Conservation (phyloP, 2,888 invertebrate genomes). For the Mythimna vitellina region DNA sequence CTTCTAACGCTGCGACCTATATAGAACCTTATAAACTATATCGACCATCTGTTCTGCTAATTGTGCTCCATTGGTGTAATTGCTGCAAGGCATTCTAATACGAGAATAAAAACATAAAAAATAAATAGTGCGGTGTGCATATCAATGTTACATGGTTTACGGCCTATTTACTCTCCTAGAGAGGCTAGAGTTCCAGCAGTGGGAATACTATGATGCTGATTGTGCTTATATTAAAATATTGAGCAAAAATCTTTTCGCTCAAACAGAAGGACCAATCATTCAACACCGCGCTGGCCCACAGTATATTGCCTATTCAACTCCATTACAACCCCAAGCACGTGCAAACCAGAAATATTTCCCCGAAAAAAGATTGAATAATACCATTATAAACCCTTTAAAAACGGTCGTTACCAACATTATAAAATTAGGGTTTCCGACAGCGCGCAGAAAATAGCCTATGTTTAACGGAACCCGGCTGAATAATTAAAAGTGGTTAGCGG, state of each 20-base stretch:
- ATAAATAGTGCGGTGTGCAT: no score
- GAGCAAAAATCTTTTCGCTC: background rate
- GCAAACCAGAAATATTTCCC: conserved; percentile 12
- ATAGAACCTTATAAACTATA: no score
- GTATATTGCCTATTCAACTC: background rate
- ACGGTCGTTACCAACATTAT: conserved; percentile 46
- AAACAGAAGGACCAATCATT: background rate
- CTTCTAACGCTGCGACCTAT: no score
- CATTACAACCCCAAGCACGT: conserved; percentile 1
- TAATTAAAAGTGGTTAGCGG: conserved; percentile 68
- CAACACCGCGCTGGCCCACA: background rate
- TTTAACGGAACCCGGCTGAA: conserved; percentile 65
- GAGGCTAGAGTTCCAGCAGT: no score
- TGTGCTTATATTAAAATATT: no score
- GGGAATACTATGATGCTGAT: no score
- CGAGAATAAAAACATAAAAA: no score
- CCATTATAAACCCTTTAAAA: conserved; percentile 47
- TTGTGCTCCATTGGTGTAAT: no score
- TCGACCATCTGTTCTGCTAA: no score
- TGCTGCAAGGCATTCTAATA: no score
- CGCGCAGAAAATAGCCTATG: conserved; percentile 57
- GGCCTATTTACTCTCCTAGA: no score
- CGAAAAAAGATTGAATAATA: conserved; percentile 33
- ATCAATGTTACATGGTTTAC: no score
- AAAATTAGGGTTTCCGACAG: conserved; percentile 56